phyloP scores from a whole-genome alignment of 30 jellyfish, hydroid and myxozoan species.

The Aurelia sp. region DNA sequence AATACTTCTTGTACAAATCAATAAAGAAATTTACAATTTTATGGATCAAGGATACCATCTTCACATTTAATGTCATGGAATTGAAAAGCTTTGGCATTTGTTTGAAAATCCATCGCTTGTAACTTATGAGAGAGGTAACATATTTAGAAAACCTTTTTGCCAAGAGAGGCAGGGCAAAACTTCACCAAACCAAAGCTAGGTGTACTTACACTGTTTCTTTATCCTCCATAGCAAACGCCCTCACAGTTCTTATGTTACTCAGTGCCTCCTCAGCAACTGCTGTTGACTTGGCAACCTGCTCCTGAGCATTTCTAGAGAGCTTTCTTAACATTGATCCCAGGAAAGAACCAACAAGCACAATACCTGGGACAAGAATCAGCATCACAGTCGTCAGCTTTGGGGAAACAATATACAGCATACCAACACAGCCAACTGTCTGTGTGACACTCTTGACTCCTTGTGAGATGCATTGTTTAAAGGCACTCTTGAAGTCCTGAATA shows the following conservation, averaged over 20 bases:
- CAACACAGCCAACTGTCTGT: conserved; percentile 91
- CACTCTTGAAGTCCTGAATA: conserved; percentile 95
- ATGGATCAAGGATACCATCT: too few species aligned
- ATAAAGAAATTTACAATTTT: too few species aligned
- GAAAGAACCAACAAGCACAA: conserved; percentile 80
- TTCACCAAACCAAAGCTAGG: too few species aligned
- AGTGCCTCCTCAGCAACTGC: conserved; percentile 97
- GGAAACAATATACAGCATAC: conserved; percentile 82
- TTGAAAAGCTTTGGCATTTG: too few species aligned
- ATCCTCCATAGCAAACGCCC: conserved; percentile 99
- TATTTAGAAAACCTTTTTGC: too few species aligned
- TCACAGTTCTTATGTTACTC: conserved; percentile 91
- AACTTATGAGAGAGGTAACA: too few species aligned
- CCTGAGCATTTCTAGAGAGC: conserved; percentile 91
- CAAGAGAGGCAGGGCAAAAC: too few species aligned
- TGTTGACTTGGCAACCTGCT: conserved; percentile 93
- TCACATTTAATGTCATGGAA: too few species aligned
- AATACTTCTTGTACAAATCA: too few species aligned
- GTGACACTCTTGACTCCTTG: conserved; percentile 97
- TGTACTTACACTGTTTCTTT: conserved; percentile 72
- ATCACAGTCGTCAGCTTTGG: conserved; percentile 91
- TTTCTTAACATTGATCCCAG: conserved; percentile 88
- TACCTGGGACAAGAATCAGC: conserved; percentile 88
- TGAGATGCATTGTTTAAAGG: conserved; percentile 96
- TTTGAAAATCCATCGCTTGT: too few species aligned